Conservation (phyloP, 2,113 vertebrate genomes). For the Pangasianodon gigas region DNA sequence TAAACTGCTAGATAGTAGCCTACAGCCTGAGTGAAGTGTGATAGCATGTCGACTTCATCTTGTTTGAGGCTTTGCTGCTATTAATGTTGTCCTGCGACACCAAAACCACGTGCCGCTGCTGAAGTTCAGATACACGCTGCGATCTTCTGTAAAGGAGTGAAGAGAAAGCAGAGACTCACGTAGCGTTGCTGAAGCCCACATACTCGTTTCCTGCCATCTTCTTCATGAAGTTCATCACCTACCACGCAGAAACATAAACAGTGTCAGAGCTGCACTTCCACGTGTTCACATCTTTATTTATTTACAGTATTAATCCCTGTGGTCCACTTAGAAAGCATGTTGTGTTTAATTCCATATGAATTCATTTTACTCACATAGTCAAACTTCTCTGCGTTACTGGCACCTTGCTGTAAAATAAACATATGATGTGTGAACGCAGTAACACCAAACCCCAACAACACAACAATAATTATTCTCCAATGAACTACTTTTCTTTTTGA, state of each 20-base stretch:
- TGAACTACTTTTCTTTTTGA: background rate
- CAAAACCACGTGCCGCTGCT: too few relatives aligned
- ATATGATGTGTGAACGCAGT: conserved; percentile 47
- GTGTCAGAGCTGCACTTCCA: background rate
- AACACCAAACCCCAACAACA: background rate
- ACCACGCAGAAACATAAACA: conserved; percentile 35
- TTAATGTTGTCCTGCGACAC: too few relatives aligned
- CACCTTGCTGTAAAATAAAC: conserved; percentile 89
- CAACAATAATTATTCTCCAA: background rate
- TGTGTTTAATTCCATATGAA: rapidly evolving
- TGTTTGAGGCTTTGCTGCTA: too few relatives aligned
- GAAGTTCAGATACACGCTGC: too few relatives aligned
- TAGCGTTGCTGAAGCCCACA: conserved; percentile 98
- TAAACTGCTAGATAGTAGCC: too few relatives aligned
- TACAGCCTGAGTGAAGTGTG: too few relatives aligned
- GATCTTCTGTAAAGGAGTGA: background rate
- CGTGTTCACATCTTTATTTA: background rate
- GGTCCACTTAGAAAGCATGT: background rate
- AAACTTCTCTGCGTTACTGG: conserved; percentile 96
- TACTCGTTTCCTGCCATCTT: conserved; percentile 98
- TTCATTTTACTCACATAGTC: conserved; percentile 88
- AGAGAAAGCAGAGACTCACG: conserved; percentile 79
- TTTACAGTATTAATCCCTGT: background rate
- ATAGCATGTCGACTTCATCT: too few relatives aligned
- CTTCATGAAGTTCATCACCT: conserved; percentile 99